These are phyloP conservation scores for Drosophila bocqueti DNA, from an alignment of 1,140 invertebrate genomes.

Conservation along the genomic window DNA sequence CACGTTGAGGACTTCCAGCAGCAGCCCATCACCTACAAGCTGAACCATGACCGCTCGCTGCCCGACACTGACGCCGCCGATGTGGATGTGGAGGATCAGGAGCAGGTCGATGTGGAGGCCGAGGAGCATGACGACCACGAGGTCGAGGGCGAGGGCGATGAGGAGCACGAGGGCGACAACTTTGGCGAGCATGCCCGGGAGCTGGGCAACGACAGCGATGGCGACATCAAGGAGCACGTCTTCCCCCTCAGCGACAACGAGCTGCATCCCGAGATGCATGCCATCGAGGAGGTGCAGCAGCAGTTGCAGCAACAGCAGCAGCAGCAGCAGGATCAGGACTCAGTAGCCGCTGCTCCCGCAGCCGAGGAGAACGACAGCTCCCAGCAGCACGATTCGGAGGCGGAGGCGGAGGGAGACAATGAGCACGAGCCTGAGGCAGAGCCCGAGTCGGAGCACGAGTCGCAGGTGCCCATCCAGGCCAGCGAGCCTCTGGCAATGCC, in stretches of 20 bases:
- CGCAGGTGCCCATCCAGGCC: conserved; percentile 26
- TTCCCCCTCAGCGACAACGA: conserved; percentile 74
- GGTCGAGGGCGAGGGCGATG: conserved; percentile 40
- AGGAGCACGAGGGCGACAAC: conserved; percentile 54
- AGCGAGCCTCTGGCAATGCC: conserved; percentile 47
- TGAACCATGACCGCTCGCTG: conserved; percentile 78
- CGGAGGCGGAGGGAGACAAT: conserved; percentile 47
- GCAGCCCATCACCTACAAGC: conserved; percentile 75
- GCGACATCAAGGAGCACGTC: conserved; percentile 73
- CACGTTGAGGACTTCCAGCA: conserved; percentile 44
- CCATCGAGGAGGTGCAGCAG: conserved; percentile 70
- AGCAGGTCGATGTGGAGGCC: conserved; percentile 45
- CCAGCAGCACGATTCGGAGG: conserved; percentile 58
- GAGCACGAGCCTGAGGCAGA: conserved; percentile 39
- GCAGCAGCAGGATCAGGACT: conserved; percentile 56
- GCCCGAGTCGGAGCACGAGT: conserved; percentile 45
- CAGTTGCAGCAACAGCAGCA: conserved; percentile 63
- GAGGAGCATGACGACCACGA: conserved; percentile 67
- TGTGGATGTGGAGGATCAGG: conserved; percentile 67
- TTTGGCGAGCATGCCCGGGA: conserved; percentile 57
- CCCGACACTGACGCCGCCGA: conserved; percentile 52
- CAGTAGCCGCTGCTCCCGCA: conserved; percentile 14
- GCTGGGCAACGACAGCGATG: conserved; percentile 38
- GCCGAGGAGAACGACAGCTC: conserved; percentile 45
- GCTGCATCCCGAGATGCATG: conserved; percentile 73